Conservation (phyloP, 2,797 vertebrate species). For the Channa striata region DNA sequence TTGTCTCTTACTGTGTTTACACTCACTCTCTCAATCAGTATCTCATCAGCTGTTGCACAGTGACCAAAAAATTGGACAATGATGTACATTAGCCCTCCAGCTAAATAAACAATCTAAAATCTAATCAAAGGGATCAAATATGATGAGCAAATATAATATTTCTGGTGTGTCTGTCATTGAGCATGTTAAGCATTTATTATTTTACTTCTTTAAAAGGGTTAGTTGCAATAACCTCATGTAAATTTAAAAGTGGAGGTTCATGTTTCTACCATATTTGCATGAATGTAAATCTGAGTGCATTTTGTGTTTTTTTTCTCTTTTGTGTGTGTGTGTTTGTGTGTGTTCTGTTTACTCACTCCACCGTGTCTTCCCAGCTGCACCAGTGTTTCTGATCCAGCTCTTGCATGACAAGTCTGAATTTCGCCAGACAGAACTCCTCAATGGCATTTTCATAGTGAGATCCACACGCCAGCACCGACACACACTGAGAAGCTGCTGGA, state of each 20-base stretch:
- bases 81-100: neutral
- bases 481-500: constrained; percentile 81
- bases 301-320: too few relatives aligned
- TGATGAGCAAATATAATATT: neutral
- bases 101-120: neutral
- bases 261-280: constrained; percentile 16
- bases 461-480: constrained; percentile 81
- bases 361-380: constrained; percentile 93
- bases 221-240: neutral
- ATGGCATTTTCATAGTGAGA: constrained; percentile 84
- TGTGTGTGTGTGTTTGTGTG: constrained; percentile 14
- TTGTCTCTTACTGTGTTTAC: neutral
- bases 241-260: constrained; percentile 6
- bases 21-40: constrained; percentile 19
- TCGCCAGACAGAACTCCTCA: constrained; percentile 87
- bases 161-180: neutral
- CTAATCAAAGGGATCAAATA: neutral
- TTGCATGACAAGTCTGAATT: constrained; percentile 91
- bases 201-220: neutral
- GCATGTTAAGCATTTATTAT: neutral
- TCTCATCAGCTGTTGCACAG: constrained; percentile 41
- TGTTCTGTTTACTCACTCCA: constrained; percentile 85
- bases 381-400: constrained; percentile 86
- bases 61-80: constrained; percentile 11
- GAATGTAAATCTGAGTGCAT: constrained; percentile 21